A percentile compares a stretch with the other conserved stretches of the same genome.
These are phyloP conservation scores for Nasonovia ribisnigri DNA, from an alignment of 2,888 invertebrate species.

Conservation along the genomic window DNA sequence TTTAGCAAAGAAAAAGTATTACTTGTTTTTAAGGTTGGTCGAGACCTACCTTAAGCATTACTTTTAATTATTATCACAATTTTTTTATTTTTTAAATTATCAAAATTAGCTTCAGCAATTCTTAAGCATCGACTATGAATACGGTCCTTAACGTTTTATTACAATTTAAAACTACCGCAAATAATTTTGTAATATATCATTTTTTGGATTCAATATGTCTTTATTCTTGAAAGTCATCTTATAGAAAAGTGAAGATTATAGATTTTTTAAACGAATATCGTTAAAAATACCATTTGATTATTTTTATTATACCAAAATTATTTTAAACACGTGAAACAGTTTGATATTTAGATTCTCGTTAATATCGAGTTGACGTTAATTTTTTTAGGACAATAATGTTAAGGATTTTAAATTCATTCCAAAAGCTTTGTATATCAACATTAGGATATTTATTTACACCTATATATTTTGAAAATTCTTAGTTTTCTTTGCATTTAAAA, in stretches of 20 bases:
- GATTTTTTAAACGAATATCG: neutral
- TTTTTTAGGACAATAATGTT: neutral
- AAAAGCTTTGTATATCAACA: neutral
- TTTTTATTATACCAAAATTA: too few species aligned
- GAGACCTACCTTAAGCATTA: too few species aligned
- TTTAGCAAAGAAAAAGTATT: too few species aligned
- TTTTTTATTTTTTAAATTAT: too few species aligned
- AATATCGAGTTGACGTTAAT: neutral
- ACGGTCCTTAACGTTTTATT: too few species aligned
- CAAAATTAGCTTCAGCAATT: too few species aligned
- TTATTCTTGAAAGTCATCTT: neutral
- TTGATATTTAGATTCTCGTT: neutral
- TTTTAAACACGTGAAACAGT: too few species aligned
- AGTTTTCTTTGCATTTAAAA: neutral
- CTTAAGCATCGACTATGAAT: too few species aligned
- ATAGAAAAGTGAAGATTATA: neutral
- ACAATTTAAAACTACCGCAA: neutral
- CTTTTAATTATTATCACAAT: too few species aligned
- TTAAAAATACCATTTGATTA: neutral
- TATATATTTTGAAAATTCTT: neutral
- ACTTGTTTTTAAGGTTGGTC: too few species aligned
- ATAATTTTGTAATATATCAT: neutral
- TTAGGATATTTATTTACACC: neutral
- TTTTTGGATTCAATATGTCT: neutral
- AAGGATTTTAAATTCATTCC: neutral